Percentiles rank a stretch among this genome's conserved stretches.
These are phyloP conservation scores for Coregonus suidteri DNA, from an alignment of 2,797 vertebrate species.

Conservation along the genomic window DNA sequence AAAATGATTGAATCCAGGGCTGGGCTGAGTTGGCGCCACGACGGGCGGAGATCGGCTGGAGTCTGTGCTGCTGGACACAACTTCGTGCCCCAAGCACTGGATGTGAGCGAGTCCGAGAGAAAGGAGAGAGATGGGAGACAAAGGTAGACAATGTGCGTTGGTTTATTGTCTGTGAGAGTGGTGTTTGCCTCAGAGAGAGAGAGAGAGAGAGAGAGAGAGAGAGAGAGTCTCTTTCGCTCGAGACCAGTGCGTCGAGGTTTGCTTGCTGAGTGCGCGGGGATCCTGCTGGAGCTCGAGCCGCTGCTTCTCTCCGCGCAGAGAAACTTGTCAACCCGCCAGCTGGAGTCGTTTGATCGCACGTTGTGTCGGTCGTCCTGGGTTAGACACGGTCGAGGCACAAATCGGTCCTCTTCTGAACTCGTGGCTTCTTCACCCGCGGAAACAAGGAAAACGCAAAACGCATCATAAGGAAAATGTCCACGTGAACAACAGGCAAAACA, in stretches of 20 bases:
- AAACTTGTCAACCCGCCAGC: constrained; percentile 1
- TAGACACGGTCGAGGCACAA: constrained; percentile 21
- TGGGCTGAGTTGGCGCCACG: constrained; percentile 78
- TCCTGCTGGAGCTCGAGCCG: constrained; percentile 2
- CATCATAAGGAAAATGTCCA: constrained; percentile 16
- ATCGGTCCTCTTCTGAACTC: constrained; percentile 43
- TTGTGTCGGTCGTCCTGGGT: constrained; percentile 27
- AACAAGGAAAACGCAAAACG: constrained; percentile 23
- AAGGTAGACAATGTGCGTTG: constrained; percentile 37
- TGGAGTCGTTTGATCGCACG: constrained; percentile 7
- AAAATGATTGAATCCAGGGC: constrained; percentile 98
- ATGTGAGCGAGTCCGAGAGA: constrained; percentile 38
- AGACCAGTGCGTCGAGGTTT: constrained; percentile 6
- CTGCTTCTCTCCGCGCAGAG: constrained; percentile 3
- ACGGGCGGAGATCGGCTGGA: constrained; percentile 36
- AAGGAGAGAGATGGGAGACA: constrained; percentile 40
- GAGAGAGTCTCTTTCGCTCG: constrained; percentile 17
- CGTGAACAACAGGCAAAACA: neutral
- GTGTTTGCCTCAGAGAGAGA: constrained; percentile 23
- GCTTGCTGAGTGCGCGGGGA: constrained; percentile 5
- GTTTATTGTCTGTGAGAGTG: constrained; percentile 24
- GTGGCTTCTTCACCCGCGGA: constrained; percentile 48
- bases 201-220: constrained; percentile 11
- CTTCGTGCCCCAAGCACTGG: constrained; percentile 34
- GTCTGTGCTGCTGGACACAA: constrained; percentile 48